These are phyloP conservation scores for Chloroclysta siterata DNA, from an alignment of 2,888 invertebrate genomes.

Conservation along the genomic window DNA sequence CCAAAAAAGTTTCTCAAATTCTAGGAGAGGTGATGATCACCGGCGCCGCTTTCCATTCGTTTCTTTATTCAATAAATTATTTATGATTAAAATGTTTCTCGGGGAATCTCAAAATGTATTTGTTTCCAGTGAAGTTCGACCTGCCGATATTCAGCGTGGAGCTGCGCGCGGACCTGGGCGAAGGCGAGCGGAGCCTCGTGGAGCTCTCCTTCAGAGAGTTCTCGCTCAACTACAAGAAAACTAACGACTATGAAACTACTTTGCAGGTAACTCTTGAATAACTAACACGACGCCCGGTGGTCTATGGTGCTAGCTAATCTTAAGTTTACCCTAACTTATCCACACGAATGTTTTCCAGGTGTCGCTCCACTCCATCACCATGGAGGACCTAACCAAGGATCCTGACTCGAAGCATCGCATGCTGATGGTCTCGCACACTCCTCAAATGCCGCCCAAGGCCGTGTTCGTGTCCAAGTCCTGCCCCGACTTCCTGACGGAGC, in stretches of 20 bases:
- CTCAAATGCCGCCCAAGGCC: conserved; percentile 74
- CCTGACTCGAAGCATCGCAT: conserved; percentile 91
- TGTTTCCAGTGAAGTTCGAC: conserved; percentile 90
- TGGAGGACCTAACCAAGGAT: conserved; percentile 95
- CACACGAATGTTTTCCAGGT: conserved; percentile 72
- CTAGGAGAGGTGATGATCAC: too few species aligned
- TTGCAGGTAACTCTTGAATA: conserved; percentile 82
- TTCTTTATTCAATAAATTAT: too few species aligned
- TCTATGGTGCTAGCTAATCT: neutral
- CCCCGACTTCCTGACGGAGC: conserved; percentile 86
- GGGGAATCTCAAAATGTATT: too few species aligned
- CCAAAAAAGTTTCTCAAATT: too few species aligned
- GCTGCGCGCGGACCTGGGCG: conserved; percentile 88
- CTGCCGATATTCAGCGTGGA: conserved; percentile 91
- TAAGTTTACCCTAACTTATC: neutral
- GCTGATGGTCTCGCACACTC: conserved; percentile 91
- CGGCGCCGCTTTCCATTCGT: too few species aligned
- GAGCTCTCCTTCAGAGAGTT: conserved; percentile 94
- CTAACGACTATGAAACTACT: conserved; percentile 88
- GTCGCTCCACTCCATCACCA: conserved; percentile 92
- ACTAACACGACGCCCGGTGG: neutral
- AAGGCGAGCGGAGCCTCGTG: conserved; percentile 91
- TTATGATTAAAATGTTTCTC: too few species aligned
- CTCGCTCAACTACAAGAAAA: conserved; percentile 89
- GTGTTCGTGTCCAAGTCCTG: conserved; percentile 91